Evolutionary conservation across 2,797 vertebrate species (phyloP), one percentile per base, ranked within the genome.

Genomic region (Ctenosaura bakeri): DNA sequence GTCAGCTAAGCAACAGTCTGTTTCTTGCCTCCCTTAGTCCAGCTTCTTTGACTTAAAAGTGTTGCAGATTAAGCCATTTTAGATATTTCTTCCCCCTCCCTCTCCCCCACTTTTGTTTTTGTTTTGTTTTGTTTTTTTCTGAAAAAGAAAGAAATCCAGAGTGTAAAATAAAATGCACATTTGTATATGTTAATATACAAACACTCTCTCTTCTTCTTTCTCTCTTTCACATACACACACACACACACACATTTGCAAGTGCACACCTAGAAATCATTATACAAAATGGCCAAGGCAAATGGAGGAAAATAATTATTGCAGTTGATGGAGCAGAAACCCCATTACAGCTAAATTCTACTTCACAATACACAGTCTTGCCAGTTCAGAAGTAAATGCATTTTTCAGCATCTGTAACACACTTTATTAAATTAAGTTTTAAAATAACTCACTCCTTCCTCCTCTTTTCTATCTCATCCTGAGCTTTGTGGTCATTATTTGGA

Each of bases 381-480:
- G 92, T 95, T 96, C 93, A 90, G 81, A 96, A 91, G 90, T 94
- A 96, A 97, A 94, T 96, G 92, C 86, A 95, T 97, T 97, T 97
- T 97, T 96, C 96, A 97, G 88, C 92, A 95, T 96, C 88, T 96
- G 96, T 95, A 96, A 83, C 92, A 91, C 88, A 92, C 92, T 97
- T 95, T 96, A 96, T 97, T 96, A 96, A 97, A 97, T 97, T 96
- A 97, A 96, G 95, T 94, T 97, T 97, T 96, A 92, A 96, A 96
- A 94, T 92, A 0, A 94, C 94, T 91, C 91, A 95, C 94, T 96
- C 96, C 92, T 95, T 88, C 92, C 74, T 56, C 59, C 50, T 86
- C 24, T 95, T 93, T 83, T 35, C 89, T 83, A 66, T 90, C 73
- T 87, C 71, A 83, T 76, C 46, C 79, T n/a, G 85, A 87, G 71